Percentiles rank a stretch among this genome's conserved stretches.
These are phyloP conservation scores for Melangyna quadrimaculata DNA, from an alignment of 2,888 invertebrate genomes.

Conservation along the genomic window DNA sequence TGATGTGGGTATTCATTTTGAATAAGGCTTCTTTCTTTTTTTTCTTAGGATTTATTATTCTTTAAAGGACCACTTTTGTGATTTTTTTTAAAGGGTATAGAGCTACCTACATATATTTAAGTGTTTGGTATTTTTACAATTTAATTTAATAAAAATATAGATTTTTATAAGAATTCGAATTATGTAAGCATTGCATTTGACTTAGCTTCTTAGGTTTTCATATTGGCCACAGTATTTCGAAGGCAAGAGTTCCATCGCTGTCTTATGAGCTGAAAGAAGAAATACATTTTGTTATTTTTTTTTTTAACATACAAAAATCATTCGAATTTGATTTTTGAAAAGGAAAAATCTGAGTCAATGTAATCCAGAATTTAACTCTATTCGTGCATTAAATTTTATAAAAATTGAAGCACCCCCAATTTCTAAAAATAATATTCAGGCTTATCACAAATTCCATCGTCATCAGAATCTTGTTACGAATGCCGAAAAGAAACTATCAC, in stretches of 20 bases:
- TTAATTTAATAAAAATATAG: background rate
- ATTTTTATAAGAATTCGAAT: constrained; percentile 1
- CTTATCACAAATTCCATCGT: too few relatives aligned
- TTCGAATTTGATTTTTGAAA: too few relatives aligned
- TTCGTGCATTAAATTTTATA: too few relatives aligned
- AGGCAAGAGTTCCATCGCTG: constrained; percentile 1
- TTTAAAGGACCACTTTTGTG: background rate
- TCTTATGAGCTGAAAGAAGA: background rate
- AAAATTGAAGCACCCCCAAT: too few relatives aligned
- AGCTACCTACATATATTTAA: background rate
- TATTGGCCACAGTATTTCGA: background rate
- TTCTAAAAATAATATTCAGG: too few relatives aligned
- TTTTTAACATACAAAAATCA: background rate
- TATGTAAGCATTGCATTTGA: background rate
- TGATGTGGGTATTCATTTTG: constrained; percentile 64
- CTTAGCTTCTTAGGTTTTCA: background rate
- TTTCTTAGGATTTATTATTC: background rate
- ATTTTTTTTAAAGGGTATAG: background rate
- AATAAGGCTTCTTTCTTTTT: background rate
- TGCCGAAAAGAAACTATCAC: too few relatives aligned
- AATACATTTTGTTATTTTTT: background rate
- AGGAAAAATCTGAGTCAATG: too few relatives aligned
- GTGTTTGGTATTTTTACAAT: background rate
- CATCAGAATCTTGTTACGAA: too few relatives aligned
- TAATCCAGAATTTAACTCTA: too few relatives aligned